Conservation (phyloP, 2,113 vertebrate species). For the Caracal caracal region DNA sequence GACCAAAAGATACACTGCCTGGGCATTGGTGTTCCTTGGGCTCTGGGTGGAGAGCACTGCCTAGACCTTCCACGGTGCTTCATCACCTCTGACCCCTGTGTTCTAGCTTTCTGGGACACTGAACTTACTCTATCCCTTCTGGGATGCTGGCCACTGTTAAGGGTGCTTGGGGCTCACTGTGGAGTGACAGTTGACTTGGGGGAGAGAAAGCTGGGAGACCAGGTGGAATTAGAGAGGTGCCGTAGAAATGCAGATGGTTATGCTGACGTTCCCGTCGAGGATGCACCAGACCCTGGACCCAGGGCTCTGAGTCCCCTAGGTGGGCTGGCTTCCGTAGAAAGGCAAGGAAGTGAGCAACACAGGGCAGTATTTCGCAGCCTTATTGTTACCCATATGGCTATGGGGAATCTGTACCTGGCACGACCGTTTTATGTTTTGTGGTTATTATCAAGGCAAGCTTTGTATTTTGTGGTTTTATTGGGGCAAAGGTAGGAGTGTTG, state of each 20-base stretch:
- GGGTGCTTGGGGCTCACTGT: not conserved
- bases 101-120: not conserved
- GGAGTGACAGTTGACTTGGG: too few relatives aligned
- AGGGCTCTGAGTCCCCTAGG: not conserved
- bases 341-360: not conserved
- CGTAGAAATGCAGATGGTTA: not conserved
- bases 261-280: not conserved
- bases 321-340: not conserved
- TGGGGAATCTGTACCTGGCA: not conserved
- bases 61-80: too few relatives aligned
- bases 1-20: too few relatives aligned
- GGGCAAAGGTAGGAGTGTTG: not conserved
- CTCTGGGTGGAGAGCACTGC: not conserved
- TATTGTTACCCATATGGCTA: accelerated
- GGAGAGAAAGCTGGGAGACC: not conserved
- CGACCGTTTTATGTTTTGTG: not conserved
- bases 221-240: not conserved
- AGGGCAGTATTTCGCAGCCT: not conserved
- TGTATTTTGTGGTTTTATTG: not conserved
- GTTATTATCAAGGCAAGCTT: not conserved
- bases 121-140: not conserved
- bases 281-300: not conserved
- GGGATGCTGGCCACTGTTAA: not conserved
- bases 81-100: not conserved
- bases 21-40: not conserved